Conservation (phyloP, 2,888 invertebrate genomes). For the Congeria kusceri region DNA sequence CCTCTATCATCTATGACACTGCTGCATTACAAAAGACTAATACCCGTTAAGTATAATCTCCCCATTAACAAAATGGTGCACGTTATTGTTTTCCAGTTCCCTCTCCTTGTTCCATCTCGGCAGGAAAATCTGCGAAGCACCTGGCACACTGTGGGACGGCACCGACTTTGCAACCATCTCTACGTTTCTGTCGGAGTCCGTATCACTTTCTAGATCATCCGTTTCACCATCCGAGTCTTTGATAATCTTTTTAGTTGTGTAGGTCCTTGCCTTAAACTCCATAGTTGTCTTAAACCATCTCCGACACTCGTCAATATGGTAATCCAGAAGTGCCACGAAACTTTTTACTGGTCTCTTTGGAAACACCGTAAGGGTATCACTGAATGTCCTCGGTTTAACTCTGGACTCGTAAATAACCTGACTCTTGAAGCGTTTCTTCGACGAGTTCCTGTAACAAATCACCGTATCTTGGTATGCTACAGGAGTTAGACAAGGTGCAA, state of each 20-base stretch:
- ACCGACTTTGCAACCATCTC: slow-evolving; percentile 10
- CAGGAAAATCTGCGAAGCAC: slow-evolving; percentile 75
- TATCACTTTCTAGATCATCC: slow-evolving; percentile 12
- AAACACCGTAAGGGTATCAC: slow-evolving; percentile 74
- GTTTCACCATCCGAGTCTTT: slow-evolving; percentile 28
- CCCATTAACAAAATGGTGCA: slow-evolving; percentile 39
- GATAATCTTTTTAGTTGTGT: slow-evolving; percentile 69
- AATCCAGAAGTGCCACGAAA: slow-evolving; percentile 75
- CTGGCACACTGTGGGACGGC: slow-evolving; percentile 55
- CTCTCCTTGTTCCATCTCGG: slow-evolving; percentile 70
- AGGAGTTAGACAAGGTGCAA: slow-evolving; percentile 73
- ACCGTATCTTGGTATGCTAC: slow-evolving; percentile 72
- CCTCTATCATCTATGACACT: no score
- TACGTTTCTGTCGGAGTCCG: slow-evolving; percentile 11
- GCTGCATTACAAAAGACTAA: background rate
- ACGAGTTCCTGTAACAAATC: slow-evolving; percentile 73
- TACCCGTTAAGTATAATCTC: slow-evolving; percentile 52
- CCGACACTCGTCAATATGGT: slow-evolving; percentile 78
- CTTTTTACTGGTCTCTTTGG: slow-evolving; percentile 72
- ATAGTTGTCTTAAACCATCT: slow-evolving; percentile 80
- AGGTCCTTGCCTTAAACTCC: slow-evolving; percentile 79
- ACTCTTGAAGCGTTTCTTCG: slow-evolving; percentile 75
- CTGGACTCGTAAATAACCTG: slow-evolving; percentile 76
- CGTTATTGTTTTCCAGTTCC: slow-evolving; percentile 24
- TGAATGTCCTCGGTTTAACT: slow-evolving; percentile 74